Percentiles rank a stretch among this genome's conserved stretches.
These are phyloP conservation scores for Zeugodacus cucurbitae DNA, from an alignment of 1,140 invertebrate species.

Conservation along the genomic window DNA sequence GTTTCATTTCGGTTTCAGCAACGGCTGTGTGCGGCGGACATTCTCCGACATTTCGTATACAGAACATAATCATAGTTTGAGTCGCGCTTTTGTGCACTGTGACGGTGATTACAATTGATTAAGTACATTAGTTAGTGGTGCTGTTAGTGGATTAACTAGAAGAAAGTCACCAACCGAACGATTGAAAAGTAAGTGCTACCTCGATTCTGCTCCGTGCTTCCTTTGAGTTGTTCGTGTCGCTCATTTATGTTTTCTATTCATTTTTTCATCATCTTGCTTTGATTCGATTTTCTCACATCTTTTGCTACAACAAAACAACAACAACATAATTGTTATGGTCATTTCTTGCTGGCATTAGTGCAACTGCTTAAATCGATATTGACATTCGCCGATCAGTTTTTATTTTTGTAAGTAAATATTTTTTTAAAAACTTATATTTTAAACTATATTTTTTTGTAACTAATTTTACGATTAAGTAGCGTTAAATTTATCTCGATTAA, in stretches of 20 bases:
- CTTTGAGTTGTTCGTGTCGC: not conserved
- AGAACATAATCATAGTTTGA: not conserved
- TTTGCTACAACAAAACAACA: not conserved
- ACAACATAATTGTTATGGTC: not conserved
- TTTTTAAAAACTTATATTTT: no score
- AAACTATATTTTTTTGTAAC: no score
- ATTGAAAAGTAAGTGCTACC: not conserved
- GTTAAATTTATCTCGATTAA: no score
- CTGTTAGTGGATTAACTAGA: not conserved
- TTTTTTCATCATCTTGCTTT: not conserved
- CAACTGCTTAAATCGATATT: not conserved
- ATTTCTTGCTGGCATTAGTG: not conserved
- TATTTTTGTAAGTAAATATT: no score
- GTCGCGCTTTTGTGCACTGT: not conserved
- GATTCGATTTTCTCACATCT: not conserved
- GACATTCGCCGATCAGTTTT: not conserved
- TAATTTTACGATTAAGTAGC: no score
- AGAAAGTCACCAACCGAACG: not conserved
- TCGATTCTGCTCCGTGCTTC: not conserved
- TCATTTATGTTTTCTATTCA: not conserved
- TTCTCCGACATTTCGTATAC: not conserved
- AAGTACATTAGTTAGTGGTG: not conserved
- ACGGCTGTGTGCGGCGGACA: not conserved
- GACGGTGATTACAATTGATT: not conserved
- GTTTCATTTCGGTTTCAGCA: not conserved